Evolutionary conservation across 2,113 vertebrate genomes (phyloP).

Genomic region (Rhea pennata): DNA sequence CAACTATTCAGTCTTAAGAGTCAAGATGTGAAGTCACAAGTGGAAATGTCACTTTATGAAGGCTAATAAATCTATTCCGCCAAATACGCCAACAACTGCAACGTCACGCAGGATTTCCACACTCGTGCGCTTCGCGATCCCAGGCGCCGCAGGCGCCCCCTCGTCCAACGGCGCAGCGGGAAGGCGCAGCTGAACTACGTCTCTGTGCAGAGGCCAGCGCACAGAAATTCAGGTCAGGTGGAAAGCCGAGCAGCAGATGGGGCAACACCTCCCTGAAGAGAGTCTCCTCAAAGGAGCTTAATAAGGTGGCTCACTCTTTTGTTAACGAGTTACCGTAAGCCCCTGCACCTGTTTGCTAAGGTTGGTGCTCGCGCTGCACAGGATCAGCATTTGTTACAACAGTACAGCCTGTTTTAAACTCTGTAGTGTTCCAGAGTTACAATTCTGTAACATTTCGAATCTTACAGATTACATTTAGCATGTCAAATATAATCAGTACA

Average conservation of each 20-base stretch:
- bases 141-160: not conserved
- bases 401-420: too few species aligned
- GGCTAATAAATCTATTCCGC: not conserved
- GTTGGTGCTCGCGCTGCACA: not conserved
- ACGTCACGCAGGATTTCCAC: not conserved
- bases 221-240: not conserved
- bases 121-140: fast-evolving
- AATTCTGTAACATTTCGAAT: too few species aligned
- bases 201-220: not conserved
- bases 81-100: not conserved
- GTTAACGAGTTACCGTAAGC: too few species aligned
- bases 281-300: not conserved
- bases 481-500: not conserved
- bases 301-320: not conserved
- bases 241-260: not conserved
- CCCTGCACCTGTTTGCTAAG: not conserved
- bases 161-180: not conserved
- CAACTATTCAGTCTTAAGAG: not conserved
- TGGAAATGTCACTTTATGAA: not conserved
- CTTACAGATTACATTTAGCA: not conserved
- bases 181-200: not conserved
- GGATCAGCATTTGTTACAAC: not conserved
- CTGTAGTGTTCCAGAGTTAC: too few species aligned
- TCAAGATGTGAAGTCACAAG: not conserved
- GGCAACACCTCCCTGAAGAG: not conserved